Percentiles rank a stretch among this genome's conserved stretches.
Conservation (phyloP, 1,140 invertebrate genomes). For the Druon quercuslanigerum region DNA sequence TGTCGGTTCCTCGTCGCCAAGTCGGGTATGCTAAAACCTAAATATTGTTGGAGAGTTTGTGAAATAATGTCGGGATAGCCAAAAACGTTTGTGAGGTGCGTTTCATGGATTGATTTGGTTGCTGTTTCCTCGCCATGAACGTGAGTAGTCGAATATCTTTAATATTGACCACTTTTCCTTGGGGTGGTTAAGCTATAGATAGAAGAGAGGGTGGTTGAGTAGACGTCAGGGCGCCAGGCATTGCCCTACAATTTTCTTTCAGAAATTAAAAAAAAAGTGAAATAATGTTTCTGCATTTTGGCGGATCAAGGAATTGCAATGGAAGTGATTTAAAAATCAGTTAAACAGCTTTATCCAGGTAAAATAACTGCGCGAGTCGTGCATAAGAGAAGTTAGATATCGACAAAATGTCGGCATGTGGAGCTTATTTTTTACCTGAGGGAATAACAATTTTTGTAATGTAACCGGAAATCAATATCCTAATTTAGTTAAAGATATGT, state of each 20-base stretch:
- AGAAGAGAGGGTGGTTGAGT: background rate
- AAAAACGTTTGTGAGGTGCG: constrained; percentile 29
- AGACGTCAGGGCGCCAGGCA: background rate
- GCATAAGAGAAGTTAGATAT: no score
- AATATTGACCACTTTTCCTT: constrained; percentile 8
- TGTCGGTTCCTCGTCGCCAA: background rate
- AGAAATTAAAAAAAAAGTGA: background rate
- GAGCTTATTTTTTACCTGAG: background rate
- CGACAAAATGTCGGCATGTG: background rate
- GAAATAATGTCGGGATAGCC: background rate
- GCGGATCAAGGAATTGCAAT: no score
- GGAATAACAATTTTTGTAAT: background rate
- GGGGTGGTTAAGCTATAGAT: background rate
- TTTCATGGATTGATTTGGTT: constrained; percentile 48
- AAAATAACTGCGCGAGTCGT: background rate
- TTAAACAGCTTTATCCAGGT: background rate
- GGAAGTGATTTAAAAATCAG: background rate
- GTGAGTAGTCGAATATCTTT: constrained; percentile 42
- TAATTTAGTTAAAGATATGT: no score
- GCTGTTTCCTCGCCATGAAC: constrained; percentile 52
- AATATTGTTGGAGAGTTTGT: background rate
- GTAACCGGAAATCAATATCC: no score
- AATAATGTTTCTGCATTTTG: no score
- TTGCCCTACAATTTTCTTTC: background rate
- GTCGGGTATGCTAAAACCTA: background rate